Percentiles rank a stretch among this genome's conserved stretches.
Evolutionary conservation across 1,140 invertebrate genomes (phyloP).

Genomic region (Drosophila ironensis): DNA sequence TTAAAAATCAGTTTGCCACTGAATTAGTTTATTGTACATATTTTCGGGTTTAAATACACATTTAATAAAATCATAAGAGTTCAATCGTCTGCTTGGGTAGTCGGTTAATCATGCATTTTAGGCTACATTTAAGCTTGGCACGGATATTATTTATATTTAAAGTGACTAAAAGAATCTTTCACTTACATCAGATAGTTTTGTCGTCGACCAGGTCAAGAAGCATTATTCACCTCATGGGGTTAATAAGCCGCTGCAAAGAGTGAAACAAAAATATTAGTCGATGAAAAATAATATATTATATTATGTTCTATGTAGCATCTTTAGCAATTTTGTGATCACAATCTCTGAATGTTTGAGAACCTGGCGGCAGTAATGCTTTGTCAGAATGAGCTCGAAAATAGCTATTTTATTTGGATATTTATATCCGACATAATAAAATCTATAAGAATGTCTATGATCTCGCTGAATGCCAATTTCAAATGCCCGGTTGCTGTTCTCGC

Average conservation of each 20-base stretch:
- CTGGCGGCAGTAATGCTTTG: too few relatives aligned
- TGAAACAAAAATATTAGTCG: neutral
- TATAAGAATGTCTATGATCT: neutral
- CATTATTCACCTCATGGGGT: slow-evolving; percentile 26
- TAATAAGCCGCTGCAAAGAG: slow-evolving; percentile 17
- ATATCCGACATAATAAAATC: neutral
- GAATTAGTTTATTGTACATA: slow-evolving; percentile 16
- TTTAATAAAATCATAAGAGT: slow-evolving; percentile 13
- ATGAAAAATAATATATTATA: too few relatives aligned
- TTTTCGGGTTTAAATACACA: neutral
- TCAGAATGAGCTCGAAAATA: neutral
- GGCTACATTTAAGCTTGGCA: slow-evolving; percentile 30
- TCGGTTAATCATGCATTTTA: slow-evolving; percentile 27
- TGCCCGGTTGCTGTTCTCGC: too few relatives aligned
- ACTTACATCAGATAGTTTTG: slow-evolving; percentile 27
- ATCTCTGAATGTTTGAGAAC: too few relatives aligned
- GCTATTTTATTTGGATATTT: neutral
- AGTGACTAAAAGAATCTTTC: neutral
- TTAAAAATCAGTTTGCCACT: neutral
- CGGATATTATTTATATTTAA: slow-evolving; percentile 18
- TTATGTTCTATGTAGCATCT: too few relatives aligned
- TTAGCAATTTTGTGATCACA: too few relatives aligned
- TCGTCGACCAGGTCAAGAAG: slow-evolving; percentile 28
- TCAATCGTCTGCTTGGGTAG: slow-evolving; percentile 33
- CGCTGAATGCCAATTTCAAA: neutral